Evolutionary conservation across 1,140 invertebrate genomes (phyloP), one percentile per base, ranked within the genome.

Genomic region (Drosophila subobscura): DNA sequence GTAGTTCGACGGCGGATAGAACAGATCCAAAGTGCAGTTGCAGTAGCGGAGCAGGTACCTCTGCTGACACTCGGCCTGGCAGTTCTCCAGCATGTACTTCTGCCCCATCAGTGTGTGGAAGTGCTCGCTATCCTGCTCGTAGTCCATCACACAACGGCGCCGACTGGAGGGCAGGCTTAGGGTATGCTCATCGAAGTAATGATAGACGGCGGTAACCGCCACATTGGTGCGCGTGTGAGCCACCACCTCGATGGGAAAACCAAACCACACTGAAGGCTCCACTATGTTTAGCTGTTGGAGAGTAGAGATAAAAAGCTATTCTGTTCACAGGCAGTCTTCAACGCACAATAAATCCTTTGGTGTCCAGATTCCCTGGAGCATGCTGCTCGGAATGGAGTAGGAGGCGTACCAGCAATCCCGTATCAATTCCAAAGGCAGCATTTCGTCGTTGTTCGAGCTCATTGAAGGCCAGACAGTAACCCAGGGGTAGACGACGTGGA

Each of bases 21-120:
- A 84, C 4, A 90, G 52, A 44, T 91, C 88, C 53, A 91, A 4
- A 3, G 88, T 79, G 56, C 90, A 91, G 50, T 90, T 91, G 52
- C 90, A 91, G 53, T 67, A 88, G 5, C 57, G 68, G 3, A 84
- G 20, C 41, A 90, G 47, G 37, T 88, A 67, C 2, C 57, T 42
- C 33, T 90, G 90, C 40, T 85, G 78, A 16, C 90, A 91, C 49
- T 89, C 76, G 8, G 80, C 68, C 22, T 57, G 8, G 8, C 90
- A 91, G 54, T 91, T 91, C 44, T 90, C 89, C 45, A 79, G 3
- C 89, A 89, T 90, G 41, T 90, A 90, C 47, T 75, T 77, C 16
- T 63, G 46, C 1, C 78, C 78, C 14, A 52, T 37, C 10, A 90
- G 33, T 0, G 88, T 74, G 12, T 56, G 74, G n/a, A 77, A 85